Conservation (phyloP, 2,888 invertebrate genomes). For the Nomada ferruginata region DNA sequence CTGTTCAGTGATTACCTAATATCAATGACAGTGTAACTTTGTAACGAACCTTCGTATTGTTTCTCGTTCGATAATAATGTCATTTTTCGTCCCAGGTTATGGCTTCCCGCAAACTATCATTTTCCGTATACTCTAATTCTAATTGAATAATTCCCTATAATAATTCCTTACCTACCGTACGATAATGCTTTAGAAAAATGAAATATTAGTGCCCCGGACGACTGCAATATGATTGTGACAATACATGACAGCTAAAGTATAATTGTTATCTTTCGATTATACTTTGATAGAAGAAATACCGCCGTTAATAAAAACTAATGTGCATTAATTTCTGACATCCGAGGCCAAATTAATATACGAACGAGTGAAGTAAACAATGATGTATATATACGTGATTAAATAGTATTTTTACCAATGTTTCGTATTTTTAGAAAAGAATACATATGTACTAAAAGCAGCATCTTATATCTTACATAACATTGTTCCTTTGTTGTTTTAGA, state of each 20-base stretch:
- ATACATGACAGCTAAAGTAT: slow-evolving; percentile 6
- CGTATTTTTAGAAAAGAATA: slow-evolving; percentile 32
- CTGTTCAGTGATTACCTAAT: slow-evolving; percentile 4
- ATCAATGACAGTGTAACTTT: slow-evolving; percentile 6
- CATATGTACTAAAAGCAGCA: slow-evolving; percentile 31
- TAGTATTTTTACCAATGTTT: not conserved
- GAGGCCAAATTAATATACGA: slow-evolving; percentile 11
- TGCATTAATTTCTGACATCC: not conserved
- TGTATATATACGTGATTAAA: not conserved
- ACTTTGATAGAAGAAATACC: slow-evolving; percentile 19
- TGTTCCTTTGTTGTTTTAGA: slow-evolving; percentile 53
- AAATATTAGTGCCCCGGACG: not conserved
- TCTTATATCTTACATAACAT: slow-evolving; percentile 39
- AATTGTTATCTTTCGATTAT: slow-evolving; percentile 22
- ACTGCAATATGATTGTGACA: slow-evolving; percentile 17
- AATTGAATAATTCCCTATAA: slow-evolving; percentile 48
- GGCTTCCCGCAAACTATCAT: slow-evolving; percentile 50
- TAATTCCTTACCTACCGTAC: slow-evolving; percentile 9
- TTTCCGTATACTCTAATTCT: slow-evolving; percentile 62
- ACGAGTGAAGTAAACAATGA: slow-evolving; percentile 19
- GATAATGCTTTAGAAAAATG: not conserved
- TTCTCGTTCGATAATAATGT: slow-evolving; percentile 41
- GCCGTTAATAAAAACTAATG: slow-evolving; percentile 28
- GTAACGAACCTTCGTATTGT: slow-evolving; percentile 16
- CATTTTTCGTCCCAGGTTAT: slow-evolving; percentile 73